Conservation (phyloP, 2,797 vertebrate genomes). For the Gambelia wislizenii region DNA sequence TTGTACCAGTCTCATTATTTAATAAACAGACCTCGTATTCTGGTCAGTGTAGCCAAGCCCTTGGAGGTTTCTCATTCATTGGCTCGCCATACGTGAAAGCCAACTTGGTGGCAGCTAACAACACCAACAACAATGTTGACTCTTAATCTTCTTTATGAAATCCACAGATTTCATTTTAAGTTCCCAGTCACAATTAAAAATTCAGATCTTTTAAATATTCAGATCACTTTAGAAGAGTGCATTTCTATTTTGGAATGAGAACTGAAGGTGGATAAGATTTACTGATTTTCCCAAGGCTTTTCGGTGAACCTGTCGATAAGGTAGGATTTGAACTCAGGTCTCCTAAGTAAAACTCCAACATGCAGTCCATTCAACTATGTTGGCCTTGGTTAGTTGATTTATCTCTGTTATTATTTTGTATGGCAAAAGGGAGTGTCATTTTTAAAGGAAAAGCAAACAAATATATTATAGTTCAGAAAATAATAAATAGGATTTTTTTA, state of each 20-base stretch:
- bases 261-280: not conserved
- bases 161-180: slow-evolving; percentile 9
- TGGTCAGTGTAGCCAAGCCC: too few species aligned
- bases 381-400: not conserved
- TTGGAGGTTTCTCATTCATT: too few species aligned
- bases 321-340: not conserved
- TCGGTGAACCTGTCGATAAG: not conserved
- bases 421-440: not conserved
- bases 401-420: not conserved
- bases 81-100: too few species aligned
- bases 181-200: slow-evolving; percentile 9
- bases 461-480: not conserved
- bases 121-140: not conserved
- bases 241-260: slow-evolving; percentile 5
- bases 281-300: not conserved
- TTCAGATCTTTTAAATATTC: slow-evolving; percentile 18
- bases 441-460: not conserved
- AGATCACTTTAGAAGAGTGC: not conserved
- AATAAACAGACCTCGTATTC: too few species aligned
- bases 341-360: not conserved
- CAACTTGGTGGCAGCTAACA: too few species aligned
- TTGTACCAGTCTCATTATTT: too few species aligned
- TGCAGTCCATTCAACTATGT: not conserved
- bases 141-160: slow-evolving; percentile 32
- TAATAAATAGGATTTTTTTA: not conserved